Conservation (phyloP, 2,113 vertebrate species). For the Urocolius indicus region DNA sequence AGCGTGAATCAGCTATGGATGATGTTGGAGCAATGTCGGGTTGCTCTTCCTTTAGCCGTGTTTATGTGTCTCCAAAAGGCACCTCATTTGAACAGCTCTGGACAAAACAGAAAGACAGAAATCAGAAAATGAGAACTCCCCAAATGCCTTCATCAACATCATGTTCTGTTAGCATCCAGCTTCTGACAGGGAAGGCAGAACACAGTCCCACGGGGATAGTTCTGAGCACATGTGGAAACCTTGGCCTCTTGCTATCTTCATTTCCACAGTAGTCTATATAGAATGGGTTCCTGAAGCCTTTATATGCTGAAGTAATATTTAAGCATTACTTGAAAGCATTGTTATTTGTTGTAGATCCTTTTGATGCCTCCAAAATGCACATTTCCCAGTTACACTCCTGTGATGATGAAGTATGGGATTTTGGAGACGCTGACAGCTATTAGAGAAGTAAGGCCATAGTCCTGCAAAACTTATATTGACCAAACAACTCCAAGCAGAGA, state of each 20-base stretch:
- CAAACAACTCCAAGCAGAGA: not conserved
- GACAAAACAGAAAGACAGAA: not conserved
- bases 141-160: not conserved
- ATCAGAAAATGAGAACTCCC: not conserved
- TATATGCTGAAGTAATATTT: not conserved
- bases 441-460: not conserved
- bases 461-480: not conserved
- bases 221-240: not conserved
- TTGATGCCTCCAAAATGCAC: not conserved
- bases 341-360: not conserved
- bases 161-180: accelerated
- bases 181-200: not conserved
- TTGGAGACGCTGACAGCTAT: not conserved
- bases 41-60: not conserved
- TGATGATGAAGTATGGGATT: not conserved
- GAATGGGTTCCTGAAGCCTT: not conserved
- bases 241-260: not conserved
- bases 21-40: not conserved
- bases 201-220: not conserved
- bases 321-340: not conserved
- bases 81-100: not conserved
- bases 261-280: not conserved
- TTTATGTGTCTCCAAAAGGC: not conserved
- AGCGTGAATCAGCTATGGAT: not conserved
- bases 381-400: not conserved